Evolutionary conservation across 2,113 vertebrate genomes (phyloP).

Genomic region (Ailurus styani): DNA sequence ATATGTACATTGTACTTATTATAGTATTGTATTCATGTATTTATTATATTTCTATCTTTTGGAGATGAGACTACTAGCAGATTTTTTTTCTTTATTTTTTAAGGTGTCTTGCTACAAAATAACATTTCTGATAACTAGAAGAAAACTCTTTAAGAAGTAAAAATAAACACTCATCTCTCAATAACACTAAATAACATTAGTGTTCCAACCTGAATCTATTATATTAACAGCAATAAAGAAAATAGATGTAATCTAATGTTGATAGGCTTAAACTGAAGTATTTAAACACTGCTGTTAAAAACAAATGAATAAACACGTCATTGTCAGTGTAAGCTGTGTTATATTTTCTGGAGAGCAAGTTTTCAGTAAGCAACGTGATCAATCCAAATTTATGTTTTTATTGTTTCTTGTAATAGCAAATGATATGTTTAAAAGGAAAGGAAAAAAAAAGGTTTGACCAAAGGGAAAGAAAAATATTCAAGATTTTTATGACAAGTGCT

Average conservation of each 20-base stretch:
- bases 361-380: not conserved
- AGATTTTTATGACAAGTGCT: not conserved
- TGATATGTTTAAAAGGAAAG: not conserved
- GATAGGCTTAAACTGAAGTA: not conserved
- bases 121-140: not conserved
- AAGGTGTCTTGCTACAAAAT: not conserved
- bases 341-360: not conserved
- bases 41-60: not conserved
- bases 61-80: not conserved
- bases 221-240: not conserved
- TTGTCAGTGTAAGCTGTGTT: not conserved
- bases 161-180: not conserved
- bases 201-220: not conserved
- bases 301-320: not conserved
- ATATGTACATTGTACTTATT: not conserved
- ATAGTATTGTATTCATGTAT: not conserved
- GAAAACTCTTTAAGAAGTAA: not conserved
- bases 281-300: not conserved
- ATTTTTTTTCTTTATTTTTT: not conserved
- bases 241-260: not conserved
- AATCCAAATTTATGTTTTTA: not conserved
- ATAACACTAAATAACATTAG: not conserved
- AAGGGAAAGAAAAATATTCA: not conserved
- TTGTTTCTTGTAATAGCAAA: not conserved
- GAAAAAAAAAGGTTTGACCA: not conserved